Base-by-base conservation (phyloP, 2,113 vertebrate genomes). In the Python bivittatus region DNA sequence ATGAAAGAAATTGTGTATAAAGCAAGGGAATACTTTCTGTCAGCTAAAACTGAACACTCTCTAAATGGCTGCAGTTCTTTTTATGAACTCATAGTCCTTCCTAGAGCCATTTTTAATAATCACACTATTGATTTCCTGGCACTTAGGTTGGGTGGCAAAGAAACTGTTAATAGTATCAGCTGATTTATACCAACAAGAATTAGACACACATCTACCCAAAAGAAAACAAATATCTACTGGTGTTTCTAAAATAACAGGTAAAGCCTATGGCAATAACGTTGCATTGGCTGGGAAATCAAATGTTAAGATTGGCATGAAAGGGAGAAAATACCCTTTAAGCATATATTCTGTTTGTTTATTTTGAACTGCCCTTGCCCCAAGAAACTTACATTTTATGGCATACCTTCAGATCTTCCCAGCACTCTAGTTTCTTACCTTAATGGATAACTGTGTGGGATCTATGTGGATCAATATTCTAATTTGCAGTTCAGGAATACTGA, bases 101-200 rank as follows among this genome's bases (percentile, higher is more conserved):
- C 42, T 92, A 33, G 58, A 88, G 15, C 83, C 17, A 90, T 93
- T 91, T 92, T 83, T 87, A 89, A 25, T 48, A 88, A 58, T 87
- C 23, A 0, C 4, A 20, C 10, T 6, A 29, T 83, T 88, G 79
- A 92, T 92, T 92, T 94, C 90, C 79, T 93, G 88, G 84, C 23
- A 58, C 22, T 7, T 11, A 90, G 83, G 79, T 56, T 87, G 29
- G 6, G 20, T 72, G 17, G 22, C 23, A 79, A 58, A 91, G 10
- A 38, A 90, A 86, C 25, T 61, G 13, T 38, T 86, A 91, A 27
- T 25, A 61, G 22, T 56, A 23, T 85, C 7, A 25, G 53, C 85
- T 53, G 79, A 79, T 90, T 88, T 90, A 12, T 27, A 93, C 5
- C 0, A 91, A 84, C 48, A 90, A 53, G 53, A 84, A 90, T 1